Conservation (phyloP, 2,888 invertebrate species). For the Brachyptera risi region DNA sequence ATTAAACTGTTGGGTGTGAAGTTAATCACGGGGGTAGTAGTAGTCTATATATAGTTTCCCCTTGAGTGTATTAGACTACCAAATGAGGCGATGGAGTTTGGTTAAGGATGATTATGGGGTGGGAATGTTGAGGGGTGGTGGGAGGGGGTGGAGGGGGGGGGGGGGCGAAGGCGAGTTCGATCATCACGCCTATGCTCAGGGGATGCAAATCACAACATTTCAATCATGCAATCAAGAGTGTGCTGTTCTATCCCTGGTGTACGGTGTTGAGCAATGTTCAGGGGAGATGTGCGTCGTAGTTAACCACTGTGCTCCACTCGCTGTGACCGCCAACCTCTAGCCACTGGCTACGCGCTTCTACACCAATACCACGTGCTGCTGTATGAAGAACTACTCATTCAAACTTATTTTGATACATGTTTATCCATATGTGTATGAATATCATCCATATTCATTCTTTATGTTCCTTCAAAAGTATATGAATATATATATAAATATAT, state of each 20-base stretch:
- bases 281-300: too few species aligned
- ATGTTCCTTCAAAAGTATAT: too few species aligned
- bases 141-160: conserved; percentile 17
- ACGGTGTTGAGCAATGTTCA: too few species aligned
- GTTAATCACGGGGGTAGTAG: conserved; percentile 29
- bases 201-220: conserved; percentile 26
- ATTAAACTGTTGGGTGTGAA: conserved; percentile 30
- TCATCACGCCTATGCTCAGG: conserved; percentile 23
- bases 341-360: too few species aligned
- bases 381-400: too few species aligned
- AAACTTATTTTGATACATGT: too few species aligned
- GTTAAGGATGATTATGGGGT: conserved; percentile 21
- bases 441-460: too few species aligned
- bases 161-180: conserved; percentile 9
- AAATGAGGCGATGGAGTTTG: conserved; percentile 28
- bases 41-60: conserved; percentile 18
- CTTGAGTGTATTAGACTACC: conserved; percentile 30
- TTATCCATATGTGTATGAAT: too few species aligned
- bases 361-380: too few species aligned
- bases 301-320: too few species aligned
- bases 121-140: conserved; percentile 8
- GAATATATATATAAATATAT: too few species aligned
- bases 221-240: conserved; percentile 28
- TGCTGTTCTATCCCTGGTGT: background rate
- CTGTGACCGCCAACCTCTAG: too few species aligned